These are phyloP conservation scores for Anthoptus insignis DNA, from an alignment of 2,888 invertebrate species.

Conservation along the genomic window DNA sequence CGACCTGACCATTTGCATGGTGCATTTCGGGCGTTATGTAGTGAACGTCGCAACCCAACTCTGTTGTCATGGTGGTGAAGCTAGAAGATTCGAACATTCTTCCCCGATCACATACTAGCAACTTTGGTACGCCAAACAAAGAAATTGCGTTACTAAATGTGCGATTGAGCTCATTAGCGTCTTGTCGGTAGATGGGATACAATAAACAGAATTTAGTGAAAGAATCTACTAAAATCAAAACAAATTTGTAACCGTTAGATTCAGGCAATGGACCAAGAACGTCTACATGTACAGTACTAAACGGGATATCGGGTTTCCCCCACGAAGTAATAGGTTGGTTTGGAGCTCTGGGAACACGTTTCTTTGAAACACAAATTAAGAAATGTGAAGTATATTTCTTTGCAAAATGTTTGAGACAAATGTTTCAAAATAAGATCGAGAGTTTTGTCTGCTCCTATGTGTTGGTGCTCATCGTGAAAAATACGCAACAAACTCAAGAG, in stretches of 20 bases:
- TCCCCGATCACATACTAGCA: constrained; percentile 31
- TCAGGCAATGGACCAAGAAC: constrained; percentile 8
- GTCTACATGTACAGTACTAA: constrained; percentile 39
- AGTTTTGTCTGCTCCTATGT: constrained; percentile 31
- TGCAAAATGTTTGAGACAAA: constrained; percentile 20
- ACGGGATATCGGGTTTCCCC: constrained; percentile 44
- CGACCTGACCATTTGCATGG: constrained; percentile 40
- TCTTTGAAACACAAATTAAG: constrained; percentile 5
- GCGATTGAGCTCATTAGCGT: constrained; percentile 38
- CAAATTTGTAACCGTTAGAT: constrained; percentile 5
- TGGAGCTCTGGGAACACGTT: constrained; percentile 8
- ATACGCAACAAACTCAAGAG: constrained; percentile 48
- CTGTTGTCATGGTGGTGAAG: constrained; percentile 5
- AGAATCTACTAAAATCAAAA: constrained; percentile 44
- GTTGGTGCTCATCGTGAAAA: constrained; percentile 47
- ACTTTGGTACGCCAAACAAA: constrained; percentile 35
- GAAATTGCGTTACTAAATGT: constrained; percentile 22
- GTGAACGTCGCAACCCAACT: constrained; percentile 37
- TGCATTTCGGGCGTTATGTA: constrained; percentile 43
- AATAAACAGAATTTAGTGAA: constrained; percentile 47
- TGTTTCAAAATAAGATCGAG: constrained; percentile 22
- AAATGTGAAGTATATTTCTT: constrained; percentile 26
- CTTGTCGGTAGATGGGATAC: constrained; percentile 47
- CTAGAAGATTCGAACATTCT: constrained; percentile 37
- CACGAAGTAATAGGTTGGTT: constrained; percentile 36